Percentiles rank a stretch among this genome's conserved stretches.
Evolutionary conservation across 2,888 invertebrate genomes (phyloP).

Genomic region (Diachrysia chrysitis): DNA sequence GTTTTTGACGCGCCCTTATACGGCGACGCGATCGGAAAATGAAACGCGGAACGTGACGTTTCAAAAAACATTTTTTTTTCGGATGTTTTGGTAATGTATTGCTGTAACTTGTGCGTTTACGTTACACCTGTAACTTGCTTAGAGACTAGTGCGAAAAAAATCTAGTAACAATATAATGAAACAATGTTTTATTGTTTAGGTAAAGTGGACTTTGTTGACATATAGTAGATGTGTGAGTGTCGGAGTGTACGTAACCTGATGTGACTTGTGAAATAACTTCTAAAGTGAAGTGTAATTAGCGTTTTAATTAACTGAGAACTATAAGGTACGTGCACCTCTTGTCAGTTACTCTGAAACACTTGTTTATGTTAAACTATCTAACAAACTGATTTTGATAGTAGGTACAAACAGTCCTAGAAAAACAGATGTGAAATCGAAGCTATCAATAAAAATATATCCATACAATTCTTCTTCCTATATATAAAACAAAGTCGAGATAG

Average conservation of each 20-base stretch:
- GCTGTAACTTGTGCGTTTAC: conserved; percentile 42
- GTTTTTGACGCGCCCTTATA: conserved; percentile 63
- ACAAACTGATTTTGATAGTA: not conserved
- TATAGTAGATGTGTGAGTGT: conserved; percentile 57
- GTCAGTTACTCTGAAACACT: conserved; percentile 28
- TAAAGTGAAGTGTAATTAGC: conserved; percentile 56
- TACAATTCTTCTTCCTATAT: too few species aligned
- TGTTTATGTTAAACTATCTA: not conserved
- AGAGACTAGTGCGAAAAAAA: conserved; percentile 37
- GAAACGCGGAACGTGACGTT: conserved; percentile 62
- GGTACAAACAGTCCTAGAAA: not conserved
- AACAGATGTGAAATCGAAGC: not conserved
- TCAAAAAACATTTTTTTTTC: conserved; percentile 51
- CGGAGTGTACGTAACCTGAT: conserved; percentile 57
- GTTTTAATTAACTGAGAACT: conserved; percentile 56
- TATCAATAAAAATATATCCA: not conserved
- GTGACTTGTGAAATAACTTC: conserved; percentile 66
- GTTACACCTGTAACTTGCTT: conserved; percentile 45
- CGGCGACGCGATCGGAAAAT: conserved; percentile 75
- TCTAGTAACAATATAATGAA: conserved; percentile 36
- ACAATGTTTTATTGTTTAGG: conserved; percentile 54
- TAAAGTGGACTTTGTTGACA: conserved; percentile 60
- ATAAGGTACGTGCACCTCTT: conserved; percentile 64
- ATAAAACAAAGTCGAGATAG: too few species aligned
- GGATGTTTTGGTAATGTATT: conserved; percentile 61